phyloP scores from a whole-genome alignment of 2,888 invertebrate species.

The Drosophila antonietae region DNA sequence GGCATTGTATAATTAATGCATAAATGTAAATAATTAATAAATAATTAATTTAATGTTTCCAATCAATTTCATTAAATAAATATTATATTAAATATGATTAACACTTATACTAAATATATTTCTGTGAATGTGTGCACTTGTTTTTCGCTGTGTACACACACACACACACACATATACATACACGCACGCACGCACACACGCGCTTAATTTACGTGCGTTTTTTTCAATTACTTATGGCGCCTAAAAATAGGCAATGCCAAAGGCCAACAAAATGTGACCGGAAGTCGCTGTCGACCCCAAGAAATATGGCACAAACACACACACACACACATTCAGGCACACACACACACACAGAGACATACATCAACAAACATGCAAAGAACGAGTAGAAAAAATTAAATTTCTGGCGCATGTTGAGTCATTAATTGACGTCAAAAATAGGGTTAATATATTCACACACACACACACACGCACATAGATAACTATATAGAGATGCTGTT shows the following conservation, averaged over 20 bases:
- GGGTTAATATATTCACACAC: constrained; percentile 70
- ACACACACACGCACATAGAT: constrained; percentile 19
- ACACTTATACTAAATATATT: not conserved
- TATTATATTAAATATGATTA: not conserved
- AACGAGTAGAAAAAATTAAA: constrained; percentile 36
- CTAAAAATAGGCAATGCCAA: constrained; percentile 70
- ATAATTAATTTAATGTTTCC: not conserved
- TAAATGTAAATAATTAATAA: not conserved
- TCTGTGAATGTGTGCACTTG: not conserved
- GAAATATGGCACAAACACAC: constrained; percentile 51
- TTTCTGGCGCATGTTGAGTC: constrained; percentile 49
- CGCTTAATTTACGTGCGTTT: constrained; percentile 44
- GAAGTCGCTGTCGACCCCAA: constrained; percentile 62
- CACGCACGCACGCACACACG: constrained; percentile 15
- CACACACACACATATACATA: constrained; percentile 13
- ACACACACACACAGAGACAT: not conserved
- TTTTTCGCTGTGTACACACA: constrained; percentile 13
- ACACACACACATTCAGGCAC: not conserved
- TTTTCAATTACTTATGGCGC: constrained; percentile 48
- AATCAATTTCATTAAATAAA: not conserved
- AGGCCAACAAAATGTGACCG: constrained; percentile 61
- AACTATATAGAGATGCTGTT: constrained; percentile 44
- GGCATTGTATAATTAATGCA: not conserved
- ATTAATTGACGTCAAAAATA: constrained; percentile 79
- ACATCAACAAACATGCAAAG: not conserved